Base-by-base conservation (phyloP, 2,113 vertebrate species). In the Rhynchomys soricoides region DNA sequence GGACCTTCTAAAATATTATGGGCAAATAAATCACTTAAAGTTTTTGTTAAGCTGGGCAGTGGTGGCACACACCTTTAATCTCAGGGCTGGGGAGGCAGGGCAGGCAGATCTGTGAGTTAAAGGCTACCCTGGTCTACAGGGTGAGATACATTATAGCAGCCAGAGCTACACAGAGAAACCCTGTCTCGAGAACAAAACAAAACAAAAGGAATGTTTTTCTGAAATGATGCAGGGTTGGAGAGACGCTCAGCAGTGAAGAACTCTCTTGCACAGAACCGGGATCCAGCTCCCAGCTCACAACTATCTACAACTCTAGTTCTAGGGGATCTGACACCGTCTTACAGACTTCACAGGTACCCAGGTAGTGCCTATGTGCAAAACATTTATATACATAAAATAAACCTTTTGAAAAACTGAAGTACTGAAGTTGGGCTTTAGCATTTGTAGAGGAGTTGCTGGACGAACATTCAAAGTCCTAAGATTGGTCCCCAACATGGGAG, bases 21-120 rank as follows among this genome's bases (percentile, higher is more conserved):
- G 86, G 64, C 34, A 96, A 37, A 90, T 85, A 45, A 86, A 52
- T 48, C 48, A 75, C 43, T 79, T 83, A 40, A 93, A n/a, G n/a
- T 21, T 92, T 93, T 79, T 66, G 85, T 50, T 86, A 68, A 86
- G 19, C 37, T 19, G 7, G 70, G 70, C 37, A 17, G 66, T n/a
- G 16, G 68, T 71, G 68, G 37, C 9, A 7, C 0, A 37, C 15
- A n/a, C 37, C 68, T 40, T 21, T 40, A 73, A 73, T 40, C 70
- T n/a, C 70, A 73, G 34, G 3, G 19, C n/a, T 40, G 40, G n/a
- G n/a, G n/a, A 40, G n/a, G n/a, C n/a, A 40, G 19, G 8, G 7
- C n/a, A 73, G 70, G 70, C 7, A 7, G n/a, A 40, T 73, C 3
- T 73, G n/a, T 43, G 71, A 74, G n/a, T 74, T 74, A 3, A 4